Evolutionary conservation across 1,140 invertebrate genomes (phyloP).

Genomic region (Atta colombica): DNA sequence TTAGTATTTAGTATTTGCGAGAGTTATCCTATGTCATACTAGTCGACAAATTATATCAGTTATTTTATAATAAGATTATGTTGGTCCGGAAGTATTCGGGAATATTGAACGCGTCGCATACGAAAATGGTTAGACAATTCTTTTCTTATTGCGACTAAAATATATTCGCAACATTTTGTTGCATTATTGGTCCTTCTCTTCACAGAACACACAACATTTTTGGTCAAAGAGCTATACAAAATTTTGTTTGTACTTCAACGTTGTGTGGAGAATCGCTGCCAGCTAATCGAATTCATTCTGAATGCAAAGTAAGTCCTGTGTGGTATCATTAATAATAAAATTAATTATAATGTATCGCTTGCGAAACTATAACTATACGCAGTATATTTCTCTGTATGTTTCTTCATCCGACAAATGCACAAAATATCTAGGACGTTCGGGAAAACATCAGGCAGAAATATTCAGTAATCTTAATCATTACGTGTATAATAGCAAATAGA

Average conservation of each 20-base stretch:
- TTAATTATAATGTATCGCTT: constrained; percentile 16
- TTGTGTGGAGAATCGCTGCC: constrained; percentile 29
- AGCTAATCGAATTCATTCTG: constrained; percentile 23
- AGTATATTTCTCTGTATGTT: neutral
- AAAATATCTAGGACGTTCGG: constrained; percentile 23
- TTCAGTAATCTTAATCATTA: constrained; percentile 18
- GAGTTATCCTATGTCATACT: constrained; percentile 31
- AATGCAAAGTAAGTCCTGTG: neutral
- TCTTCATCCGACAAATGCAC: neutral
- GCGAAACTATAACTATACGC: constrained; percentile 15
- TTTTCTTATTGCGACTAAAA: constrained; percentile 23
- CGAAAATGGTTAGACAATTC: constrained; percentile 11
- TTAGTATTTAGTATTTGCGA: constrained; percentile 39
- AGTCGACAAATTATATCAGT: constrained; percentile 58
- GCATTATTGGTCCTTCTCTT: constrained; percentile 56
- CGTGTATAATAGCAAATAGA: neutral
- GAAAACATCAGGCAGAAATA: constrained; percentile 31
- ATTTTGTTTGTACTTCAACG: constrained; percentile 58
- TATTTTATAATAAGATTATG: constrained; percentile 62
- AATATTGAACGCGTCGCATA: constrained; percentile 16
- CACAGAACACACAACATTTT: constrained; percentile 54
- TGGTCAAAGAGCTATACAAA: constrained; percentile 63
- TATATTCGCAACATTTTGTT: constrained; percentile 25
- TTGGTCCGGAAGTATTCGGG: constrained; percentile 59
- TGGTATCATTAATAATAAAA: constrained; percentile 6